Evolutionary conservation across 2,113 vertebrate genomes (phyloP).

Genomic region (Tringa solitaria): DNA sequence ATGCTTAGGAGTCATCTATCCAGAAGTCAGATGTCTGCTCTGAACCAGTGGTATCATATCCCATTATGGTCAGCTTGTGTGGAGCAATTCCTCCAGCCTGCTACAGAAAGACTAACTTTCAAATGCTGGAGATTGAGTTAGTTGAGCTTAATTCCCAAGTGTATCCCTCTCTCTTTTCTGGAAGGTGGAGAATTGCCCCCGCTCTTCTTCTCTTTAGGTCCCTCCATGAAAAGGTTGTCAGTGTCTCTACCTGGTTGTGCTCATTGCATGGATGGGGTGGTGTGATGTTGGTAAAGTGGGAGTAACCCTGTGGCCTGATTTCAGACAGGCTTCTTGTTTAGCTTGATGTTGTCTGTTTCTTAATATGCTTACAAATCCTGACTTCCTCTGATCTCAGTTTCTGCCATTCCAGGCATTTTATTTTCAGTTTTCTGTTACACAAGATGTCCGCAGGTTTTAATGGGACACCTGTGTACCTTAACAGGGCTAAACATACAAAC

Average conservation of each 20-base stretch:
- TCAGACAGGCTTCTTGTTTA: neutral
- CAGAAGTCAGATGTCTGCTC: neutral
- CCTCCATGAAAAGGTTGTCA: neutral
- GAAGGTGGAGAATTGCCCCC: neutral
- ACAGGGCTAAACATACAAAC: neutral
- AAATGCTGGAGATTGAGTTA: neutral
- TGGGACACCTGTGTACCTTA: neutral
- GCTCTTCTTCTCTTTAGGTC: neutral
- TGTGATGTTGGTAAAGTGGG: neutral
- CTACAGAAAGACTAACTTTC: neutral
- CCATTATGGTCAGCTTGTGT: neutral
- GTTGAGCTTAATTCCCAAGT: neutral
- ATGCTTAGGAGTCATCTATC: neutral
- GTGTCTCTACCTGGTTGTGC: neutral
- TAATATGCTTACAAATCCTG: neutral
- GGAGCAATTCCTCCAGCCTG: neutral
- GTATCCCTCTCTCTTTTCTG: neutral
- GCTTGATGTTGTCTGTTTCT: neutral
- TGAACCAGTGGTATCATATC: neutral
- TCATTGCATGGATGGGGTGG: fast-evolving
- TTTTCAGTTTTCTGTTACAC: neutral
- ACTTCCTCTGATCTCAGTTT: neutral
- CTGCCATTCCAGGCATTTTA: neutral
- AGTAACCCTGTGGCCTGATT: neutral
- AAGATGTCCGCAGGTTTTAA: neutral